These are phyloP conservation scores for Drosophila acutilabella DNA, from an alignment of 2,888 invertebrate genomes.

Conservation along the genomic window DNA sequence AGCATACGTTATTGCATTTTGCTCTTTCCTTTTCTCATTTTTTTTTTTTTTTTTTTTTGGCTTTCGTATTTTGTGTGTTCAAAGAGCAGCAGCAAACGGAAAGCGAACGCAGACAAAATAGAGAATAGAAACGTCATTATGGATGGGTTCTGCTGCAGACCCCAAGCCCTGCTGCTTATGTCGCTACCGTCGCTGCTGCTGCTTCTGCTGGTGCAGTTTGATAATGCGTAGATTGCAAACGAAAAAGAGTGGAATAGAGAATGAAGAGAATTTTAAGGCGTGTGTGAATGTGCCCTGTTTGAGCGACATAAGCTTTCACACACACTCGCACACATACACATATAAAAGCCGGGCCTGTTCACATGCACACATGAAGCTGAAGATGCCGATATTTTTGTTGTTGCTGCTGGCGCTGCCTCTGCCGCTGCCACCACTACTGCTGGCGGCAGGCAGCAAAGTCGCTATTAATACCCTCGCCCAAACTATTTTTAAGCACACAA, in stretches of 20 bases:
- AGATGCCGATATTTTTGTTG: slow-evolving; percentile 11
- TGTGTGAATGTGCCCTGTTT: slow-evolving; percentile 26
- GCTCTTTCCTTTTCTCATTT: not conserved
- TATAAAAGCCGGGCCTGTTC: slow-evolving; percentile 71
- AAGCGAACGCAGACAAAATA: slow-evolving; percentile 5
- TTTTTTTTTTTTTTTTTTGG: not conserved
- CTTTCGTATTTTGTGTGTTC: not conserved
- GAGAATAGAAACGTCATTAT: slow-evolving; percentile 16
- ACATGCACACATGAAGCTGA: slow-evolving; percentile 17
- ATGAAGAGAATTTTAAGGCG: slow-evolving; percentile 41
- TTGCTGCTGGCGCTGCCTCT: slow-evolving; percentile 23
- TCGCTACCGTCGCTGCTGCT: slow-evolving; percentile 7
- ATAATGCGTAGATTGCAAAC: slow-evolving; percentile 68
- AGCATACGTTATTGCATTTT: slow-evolving; percentile 28
- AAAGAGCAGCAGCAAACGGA: slow-evolving; percentile 5
- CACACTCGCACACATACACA: not conserved
- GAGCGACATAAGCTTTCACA: slow-evolving; percentile 26
- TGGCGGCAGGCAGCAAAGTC: slow-evolving; percentile 26
- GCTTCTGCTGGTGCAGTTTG: slow-evolving; percentile 42
- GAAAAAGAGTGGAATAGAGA: slow-evolving; percentile 30
- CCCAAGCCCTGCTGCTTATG: slow-evolving; percentile 48
- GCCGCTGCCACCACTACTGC: slow-evolving; percentile 10
- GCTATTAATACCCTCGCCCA: slow-evolving; percentile 70
- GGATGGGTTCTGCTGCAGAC: slow-evolving; percentile 29
- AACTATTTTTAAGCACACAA: slow-evolving; percentile 71